A percentile compares a stretch with the other conserved stretches of the same genome.
phyloP scores from a whole-genome alignment of 2,113 vertebrate genomes.

The Cyrtonyx montezumae region DNA sequence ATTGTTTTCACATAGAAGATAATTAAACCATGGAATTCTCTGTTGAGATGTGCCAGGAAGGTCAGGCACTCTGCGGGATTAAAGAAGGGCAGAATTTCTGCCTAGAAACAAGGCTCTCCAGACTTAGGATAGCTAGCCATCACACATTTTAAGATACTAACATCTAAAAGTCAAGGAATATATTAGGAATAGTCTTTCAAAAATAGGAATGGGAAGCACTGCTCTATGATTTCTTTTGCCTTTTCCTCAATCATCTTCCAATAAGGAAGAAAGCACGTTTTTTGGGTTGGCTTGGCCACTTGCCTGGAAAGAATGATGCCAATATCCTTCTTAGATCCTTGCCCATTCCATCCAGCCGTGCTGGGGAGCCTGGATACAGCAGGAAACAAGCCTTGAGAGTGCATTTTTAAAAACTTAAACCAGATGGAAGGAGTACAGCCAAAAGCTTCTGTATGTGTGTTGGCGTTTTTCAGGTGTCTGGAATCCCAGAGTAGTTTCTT shows the following conservation, averaged over 20 bases:
- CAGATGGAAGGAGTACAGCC: neutral
- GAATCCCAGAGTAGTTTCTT: neutral
- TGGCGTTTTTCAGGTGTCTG: neutral
- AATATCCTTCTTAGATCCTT: neutral
- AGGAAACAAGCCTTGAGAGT: neutral
- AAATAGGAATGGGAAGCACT: neutral
- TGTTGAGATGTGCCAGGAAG: neutral
- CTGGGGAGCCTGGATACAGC: neutral
- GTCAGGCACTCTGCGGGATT: neutral
- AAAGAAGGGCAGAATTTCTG: neutral
- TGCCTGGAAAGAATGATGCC: rapidly evolving
- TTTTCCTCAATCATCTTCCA: neutral
- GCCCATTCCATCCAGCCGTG: rapidly evolving
- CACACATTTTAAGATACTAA: neutral
- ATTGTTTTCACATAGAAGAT: slow-evolving; percentile 1
- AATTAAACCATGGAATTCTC: slow-evolving; percentile 36
- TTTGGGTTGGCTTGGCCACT: neutral
- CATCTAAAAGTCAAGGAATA: neutral
- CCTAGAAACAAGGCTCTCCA: neutral
- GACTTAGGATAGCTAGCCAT: neutral
- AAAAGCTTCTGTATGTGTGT: neutral
- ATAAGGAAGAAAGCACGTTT: neutral
- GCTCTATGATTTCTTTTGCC: neutral
- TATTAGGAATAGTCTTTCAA: neutral
- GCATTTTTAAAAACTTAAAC: neutral